Conservation (phyloP, 92 coral and sea anemone genomes). For the Montipora capitata region DNA sequence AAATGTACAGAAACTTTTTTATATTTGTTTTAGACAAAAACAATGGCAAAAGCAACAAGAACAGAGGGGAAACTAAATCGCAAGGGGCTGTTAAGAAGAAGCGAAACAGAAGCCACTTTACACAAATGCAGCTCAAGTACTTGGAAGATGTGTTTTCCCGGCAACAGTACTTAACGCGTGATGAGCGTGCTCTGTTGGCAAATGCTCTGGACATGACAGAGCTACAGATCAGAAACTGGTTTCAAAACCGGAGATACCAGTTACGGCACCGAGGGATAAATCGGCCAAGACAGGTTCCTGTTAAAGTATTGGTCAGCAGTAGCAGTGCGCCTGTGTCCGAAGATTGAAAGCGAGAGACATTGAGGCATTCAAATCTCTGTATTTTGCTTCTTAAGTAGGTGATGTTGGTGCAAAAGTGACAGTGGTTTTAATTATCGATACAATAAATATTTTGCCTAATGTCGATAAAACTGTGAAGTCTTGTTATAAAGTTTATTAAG, state of each 20-base stretch:
- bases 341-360: background rate
- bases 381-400: background rate
- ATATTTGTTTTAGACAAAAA: slow-evolving; percentile 6
- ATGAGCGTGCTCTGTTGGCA: slow-evolving; percentile 91
- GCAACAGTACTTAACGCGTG: slow-evolving; percentile 94
- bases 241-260: slow-evolving; percentile 93
- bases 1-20: background rate
- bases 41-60: background rate
- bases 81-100: slow-evolving; percentile 66
- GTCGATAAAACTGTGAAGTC: too few relatives aligned
- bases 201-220: slow-evolving; percentile 93
- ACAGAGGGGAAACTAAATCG: background rate
- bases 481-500: background rate
- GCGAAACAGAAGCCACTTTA: slow-evolving; percentile 89
- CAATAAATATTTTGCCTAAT: too few relatives aligned
- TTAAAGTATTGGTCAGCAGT: slow-evolving; percentile 80
- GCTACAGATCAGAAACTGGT: slow-evolving; percentile 94
- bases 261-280: slow-evolving; percentile 79
- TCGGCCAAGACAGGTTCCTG: slow-evolving; percentile 85
- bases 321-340: slow-evolving; percentile 21
- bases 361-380: background rate
- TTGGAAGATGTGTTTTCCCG: slow-evolving; percentile 90
- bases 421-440: background rate
- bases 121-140: slow-evolving; percentile 89
- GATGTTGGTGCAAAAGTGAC: background rate